A percentile compares a stretch with the other conserved stretches of the same genome.
Evolutionary conservation across 1,140 invertebrate genomes (phyloP).

Genomic region (Andrena cerasifolii): DNA sequence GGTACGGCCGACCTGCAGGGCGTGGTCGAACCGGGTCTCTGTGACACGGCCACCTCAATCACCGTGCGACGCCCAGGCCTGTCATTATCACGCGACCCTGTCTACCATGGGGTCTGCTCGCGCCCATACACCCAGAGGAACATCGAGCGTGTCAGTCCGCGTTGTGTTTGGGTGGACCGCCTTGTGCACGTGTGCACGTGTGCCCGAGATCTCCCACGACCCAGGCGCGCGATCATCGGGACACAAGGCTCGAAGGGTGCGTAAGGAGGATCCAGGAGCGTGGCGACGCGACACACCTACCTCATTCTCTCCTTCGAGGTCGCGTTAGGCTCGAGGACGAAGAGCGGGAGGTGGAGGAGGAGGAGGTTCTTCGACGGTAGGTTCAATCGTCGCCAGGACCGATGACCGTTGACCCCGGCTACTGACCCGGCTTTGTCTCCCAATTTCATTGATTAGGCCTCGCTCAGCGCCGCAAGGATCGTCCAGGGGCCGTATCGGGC

Average conservation of each 20-base stretch:
- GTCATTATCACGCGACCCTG: conserved; percentile 81
- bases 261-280: conserved; percentile 23
- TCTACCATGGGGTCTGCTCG: conserved; percentile 63
- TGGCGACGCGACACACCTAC: conserved; percentile 71
- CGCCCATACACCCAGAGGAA: conserved; percentile 37
- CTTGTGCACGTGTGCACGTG: conserved; percentile 32
- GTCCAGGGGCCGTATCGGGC: conserved; percentile 55
- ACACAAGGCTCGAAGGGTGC: conserved; percentile 51
- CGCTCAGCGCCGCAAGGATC: conserved; percentile 45
- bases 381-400: conserved; percentile 72
- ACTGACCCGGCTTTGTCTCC: conserved; percentile 76
- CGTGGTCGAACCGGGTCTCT: conserved; percentile 76
- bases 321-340: conserved; percentile 53
- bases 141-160: conserved; percentile 9
- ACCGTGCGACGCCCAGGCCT: conserved; percentile 77
- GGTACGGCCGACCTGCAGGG: conserved; percentile 69
- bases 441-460: conserved; percentile 81
- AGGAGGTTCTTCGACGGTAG: conserved; percentile 49
- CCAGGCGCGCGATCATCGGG: conserved; percentile 48
- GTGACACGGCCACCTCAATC: conserved; percentile 79
- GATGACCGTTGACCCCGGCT: conserved; percentile 75
- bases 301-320: conserved; percentile 71
- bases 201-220: conserved; percentile 49
- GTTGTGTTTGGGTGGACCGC: neutral
- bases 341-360: conserved; percentile 56